Evolutionary conservation across 2,113 vertebrate genomes (phyloP), one percentile per base, ranked within the genome.

Genomic region (Tragelaphus imberbis): DNA sequence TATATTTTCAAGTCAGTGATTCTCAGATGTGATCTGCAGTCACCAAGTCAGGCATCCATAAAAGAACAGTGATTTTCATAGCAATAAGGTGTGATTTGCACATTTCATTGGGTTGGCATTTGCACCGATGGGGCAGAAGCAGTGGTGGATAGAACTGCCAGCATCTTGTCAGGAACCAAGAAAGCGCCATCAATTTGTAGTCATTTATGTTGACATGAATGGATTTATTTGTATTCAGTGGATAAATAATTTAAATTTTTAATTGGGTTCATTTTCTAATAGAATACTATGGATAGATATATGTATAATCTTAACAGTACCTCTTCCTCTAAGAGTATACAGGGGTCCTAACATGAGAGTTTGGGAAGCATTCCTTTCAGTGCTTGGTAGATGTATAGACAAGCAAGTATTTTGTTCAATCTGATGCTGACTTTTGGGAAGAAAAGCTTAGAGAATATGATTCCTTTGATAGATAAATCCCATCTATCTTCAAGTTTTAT

Each of bases 161-260:
- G 49, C 4, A 5, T 75, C 5, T 71, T 59, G 81, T 28, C 4
- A 6, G 47, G 84, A 77, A 51, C 36, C 14, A 28, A 77, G 90
- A 23, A 59, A 9, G 19, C 21, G 15, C 28, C 36, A 40, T 44
- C 10, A 58, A 0, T 84, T 11, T 88, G 19, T 33, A 59, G 49
- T 77, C 47, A 5, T 51, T 94, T 80, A 16, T 88, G n/a, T 53
- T 47, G n/a, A 79, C 28, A 28, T 16, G 11, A 55, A 6, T 65
- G 36, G 15, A 16, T 44, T 87, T 82, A 49, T 86, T 56, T 97
- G n/a, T 89, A 30, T 80, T 65, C 27, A 84, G 44, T 55, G 68
- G 77, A 56, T 36, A 82, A 40, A 75, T 61, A 36, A 6, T 58
- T 44, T 3, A 44, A 63, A 23, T 7, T 79, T 58, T 40, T 5